Percentiles rank a stretch among this genome's conserved stretches.
phyloP scores from a whole-genome alignment of 2,797 vertebrate genomes.

The Siniperca obscura region DNA sequence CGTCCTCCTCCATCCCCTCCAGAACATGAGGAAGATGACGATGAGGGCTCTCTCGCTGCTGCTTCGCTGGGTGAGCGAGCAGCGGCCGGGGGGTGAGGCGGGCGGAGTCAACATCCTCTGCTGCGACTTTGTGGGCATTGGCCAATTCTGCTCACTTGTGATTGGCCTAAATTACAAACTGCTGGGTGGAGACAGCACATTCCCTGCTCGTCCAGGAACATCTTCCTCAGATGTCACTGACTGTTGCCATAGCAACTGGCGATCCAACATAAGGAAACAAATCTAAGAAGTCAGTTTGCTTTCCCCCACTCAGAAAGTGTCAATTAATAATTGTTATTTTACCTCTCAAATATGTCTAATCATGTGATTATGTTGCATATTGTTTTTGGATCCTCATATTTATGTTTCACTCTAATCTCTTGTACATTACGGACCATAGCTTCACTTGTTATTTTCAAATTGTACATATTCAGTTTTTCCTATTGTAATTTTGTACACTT shows the following conservation, averaged over 20 bases:
- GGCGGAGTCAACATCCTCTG: slow-evolving; percentile 81
- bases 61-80: slow-evolving; percentile 76
- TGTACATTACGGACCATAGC: not conserved
- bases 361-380: not conserved
- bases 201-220: fast-evolving
- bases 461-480: not conserved
- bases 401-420: not conserved
- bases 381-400: not conserved
- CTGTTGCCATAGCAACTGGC: slow-evolving; percentile 7
- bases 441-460: not conserved
- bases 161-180: slow-evolving; percentile 79
- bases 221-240: not conserved
- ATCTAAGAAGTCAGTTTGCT: not conserved
- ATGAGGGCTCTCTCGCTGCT: slow-evolving; percentile 62
- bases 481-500: not conserved
- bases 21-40: slow-evolving; percentile 79
- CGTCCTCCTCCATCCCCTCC: slow-evolving; percentile 77
- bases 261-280: not conserved
- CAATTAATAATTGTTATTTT: not conserved
- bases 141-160: slow-evolving; percentile 77
- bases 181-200: not conserved
- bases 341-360: not conserved
- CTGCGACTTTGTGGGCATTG: slow-evolving; percentile 79
- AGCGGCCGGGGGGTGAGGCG: slow-evolving; percentile 64
- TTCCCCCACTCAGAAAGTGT: not conserved